Conservation (phyloP, 53 echinoderm and acorn worm species). For the Hippasteria phrygiana region DNA sequence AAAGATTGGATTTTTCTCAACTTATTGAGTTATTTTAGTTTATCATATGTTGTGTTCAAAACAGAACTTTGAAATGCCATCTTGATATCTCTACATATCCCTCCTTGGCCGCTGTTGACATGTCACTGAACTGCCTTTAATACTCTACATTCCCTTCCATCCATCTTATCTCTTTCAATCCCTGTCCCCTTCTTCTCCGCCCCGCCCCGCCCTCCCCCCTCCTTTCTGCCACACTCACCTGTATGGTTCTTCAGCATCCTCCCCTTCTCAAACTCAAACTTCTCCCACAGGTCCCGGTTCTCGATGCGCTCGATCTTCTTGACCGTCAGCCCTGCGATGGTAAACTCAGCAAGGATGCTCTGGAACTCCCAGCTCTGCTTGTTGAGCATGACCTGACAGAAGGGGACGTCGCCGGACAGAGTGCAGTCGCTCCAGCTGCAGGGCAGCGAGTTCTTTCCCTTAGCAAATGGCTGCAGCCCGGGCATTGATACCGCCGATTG, state of each 20-base stretch:
- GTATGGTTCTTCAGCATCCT: conserved; percentile 37
- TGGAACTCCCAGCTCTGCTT: conserved; percentile 62
- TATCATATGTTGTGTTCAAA: no score
- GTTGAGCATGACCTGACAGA: conserved; percentile 28
- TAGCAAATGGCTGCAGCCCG: conserved; percentile 58
- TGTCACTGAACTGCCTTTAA: neutral
- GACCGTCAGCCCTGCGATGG: conserved; percentile 5
- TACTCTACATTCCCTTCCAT: neutral
- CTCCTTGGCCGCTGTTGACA: no score
- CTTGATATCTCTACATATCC: no score
- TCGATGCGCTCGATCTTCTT: conserved; percentile 60
- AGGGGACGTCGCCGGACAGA: neutral
- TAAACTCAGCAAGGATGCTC: conserved; percentile 60
- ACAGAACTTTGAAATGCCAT: no score
- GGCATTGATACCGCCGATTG: conserved; percentile 5
- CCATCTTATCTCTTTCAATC: neutral
- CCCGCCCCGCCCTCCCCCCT: neutral
- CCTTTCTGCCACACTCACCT: neutral
- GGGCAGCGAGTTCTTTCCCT: conserved; percentile 31
- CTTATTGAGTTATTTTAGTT: neutral
- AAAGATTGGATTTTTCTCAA: neutral
- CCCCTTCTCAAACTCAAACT: conserved; percentile 60
- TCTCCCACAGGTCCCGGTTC: conserved; percentile 69
- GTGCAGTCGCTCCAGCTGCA: conserved; percentile 68
- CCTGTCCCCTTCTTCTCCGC: neutral